These are phyloP conservation scores for Sternotherus odoratus DNA, from an alignment of 2,797 vertebrate species.

Conservation along the genomic window DNA sequence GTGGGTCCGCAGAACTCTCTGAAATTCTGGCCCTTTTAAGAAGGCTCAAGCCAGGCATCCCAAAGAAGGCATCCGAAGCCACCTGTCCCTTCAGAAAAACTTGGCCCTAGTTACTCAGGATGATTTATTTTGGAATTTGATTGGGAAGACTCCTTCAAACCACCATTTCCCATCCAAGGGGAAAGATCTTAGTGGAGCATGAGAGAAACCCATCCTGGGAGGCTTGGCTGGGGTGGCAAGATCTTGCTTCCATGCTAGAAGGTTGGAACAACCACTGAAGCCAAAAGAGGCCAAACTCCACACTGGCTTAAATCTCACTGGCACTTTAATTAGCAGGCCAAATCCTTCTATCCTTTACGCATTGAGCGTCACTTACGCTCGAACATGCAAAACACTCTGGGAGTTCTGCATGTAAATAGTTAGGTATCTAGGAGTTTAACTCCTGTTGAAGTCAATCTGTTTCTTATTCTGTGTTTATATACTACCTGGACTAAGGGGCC, in stretches of 20 bases:
- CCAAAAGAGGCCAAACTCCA: neutral
- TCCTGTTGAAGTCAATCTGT: no score
- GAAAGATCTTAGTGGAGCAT: neutral
- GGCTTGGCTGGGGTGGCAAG: neutral
- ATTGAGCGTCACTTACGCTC: no score
- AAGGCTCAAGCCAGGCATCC: neutral
- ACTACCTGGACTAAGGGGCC: no score
- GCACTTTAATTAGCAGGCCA: no score
- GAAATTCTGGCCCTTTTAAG: neutral
- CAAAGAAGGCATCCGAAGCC: neutral
- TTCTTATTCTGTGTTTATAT: no score
- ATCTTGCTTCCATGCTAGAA: neutral
- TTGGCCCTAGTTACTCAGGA: neutral
- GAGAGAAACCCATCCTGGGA: neutral
- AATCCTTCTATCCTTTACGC: no score
- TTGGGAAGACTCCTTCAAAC: neutral
- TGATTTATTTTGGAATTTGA: neutral
- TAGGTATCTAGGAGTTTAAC: no score
- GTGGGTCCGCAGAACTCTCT: no score
- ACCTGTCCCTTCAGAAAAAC: neutral
- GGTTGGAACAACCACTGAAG: neutral
- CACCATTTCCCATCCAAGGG: fast-evolving
- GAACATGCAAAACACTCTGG: no score
- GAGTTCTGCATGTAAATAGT: no score
- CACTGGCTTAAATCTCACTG: neutral